Evolutionary conservation across 2,888 invertebrate species (phyloP).

Genomic region (Cantharis rustica): DNA sequence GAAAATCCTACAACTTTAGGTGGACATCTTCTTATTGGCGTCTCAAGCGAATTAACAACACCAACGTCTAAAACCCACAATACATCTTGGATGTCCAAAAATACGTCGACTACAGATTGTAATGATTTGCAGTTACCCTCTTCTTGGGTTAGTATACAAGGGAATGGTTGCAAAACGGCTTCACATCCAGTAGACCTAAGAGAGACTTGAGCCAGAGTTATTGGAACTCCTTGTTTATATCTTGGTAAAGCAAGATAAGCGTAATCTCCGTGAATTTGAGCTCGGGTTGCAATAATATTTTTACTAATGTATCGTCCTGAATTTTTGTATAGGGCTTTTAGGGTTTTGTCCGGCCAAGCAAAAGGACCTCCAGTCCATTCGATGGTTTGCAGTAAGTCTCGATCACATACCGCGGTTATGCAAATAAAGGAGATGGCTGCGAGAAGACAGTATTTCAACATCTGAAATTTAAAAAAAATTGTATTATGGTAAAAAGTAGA

Average conservation of each 20-base stretch:
- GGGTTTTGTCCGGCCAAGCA: slow-evolving; percentile 59
- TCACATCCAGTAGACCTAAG: slow-evolving; percentile 57
- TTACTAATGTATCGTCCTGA: slow-evolving; percentile 63
- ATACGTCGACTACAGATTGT: slow-evolving; percentile 73
- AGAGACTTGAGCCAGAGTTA: slow-evolving; percentile 65
- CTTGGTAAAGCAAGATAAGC: slow-evolving; percentile 64
- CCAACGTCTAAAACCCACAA: slow-evolving; percentile 77
- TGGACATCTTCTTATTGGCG: slow-evolving; percentile 67
- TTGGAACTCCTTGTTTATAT: slow-evolving; percentile 68
- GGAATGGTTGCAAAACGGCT: slow-evolving; percentile 64
- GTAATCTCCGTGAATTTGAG: slow-evolving; percentile 62
- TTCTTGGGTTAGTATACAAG: slow-evolving; percentile 67
- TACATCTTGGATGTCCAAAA: slow-evolving; percentile 65
- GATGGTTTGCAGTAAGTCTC: slow-evolving; percentile 40
- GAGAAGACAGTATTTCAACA: slow-evolving; percentile 27
- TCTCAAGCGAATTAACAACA: slow-evolving; percentile 68
- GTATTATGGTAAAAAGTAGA: not conserved
- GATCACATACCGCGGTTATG: slow-evolving; percentile 37
- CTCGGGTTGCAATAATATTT: slow-evolving; percentile 65
- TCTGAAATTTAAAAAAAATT: not conserved
- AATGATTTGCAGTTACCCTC: slow-evolving; percentile 67
- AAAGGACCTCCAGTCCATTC: slow-evolving; percentile 49
- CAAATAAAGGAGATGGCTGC: slow-evolving; percentile 26
- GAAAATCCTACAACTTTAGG: slow-evolving; percentile 72
- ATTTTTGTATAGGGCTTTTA: slow-evolving; percentile 61